Conservation (phyloP, 2,888 invertebrate species). For the Strigamia transsilvanica region DNA sequence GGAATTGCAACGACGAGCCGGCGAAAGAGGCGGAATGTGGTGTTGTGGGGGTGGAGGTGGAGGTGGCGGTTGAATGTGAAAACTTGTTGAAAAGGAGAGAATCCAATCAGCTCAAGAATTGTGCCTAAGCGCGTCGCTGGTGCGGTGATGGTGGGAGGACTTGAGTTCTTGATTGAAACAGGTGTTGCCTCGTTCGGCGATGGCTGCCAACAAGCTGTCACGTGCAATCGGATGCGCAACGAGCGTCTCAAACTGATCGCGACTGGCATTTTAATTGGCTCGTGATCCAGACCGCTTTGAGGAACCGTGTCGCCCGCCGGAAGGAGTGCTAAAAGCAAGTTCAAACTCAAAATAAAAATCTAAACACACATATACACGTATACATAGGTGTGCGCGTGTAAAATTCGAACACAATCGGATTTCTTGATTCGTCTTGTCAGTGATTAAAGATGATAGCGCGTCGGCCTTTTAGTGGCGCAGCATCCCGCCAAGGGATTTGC, state of each 20-base stretch:
- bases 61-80: not conserved
- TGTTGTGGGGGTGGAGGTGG: not conserved
- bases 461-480: not conserved
- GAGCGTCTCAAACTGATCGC: slow-evolving; percentile 22
- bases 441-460: slow-evolving; percentile 6
- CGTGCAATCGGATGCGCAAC: slow-evolving; percentile 20
- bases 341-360: too few relatives aligned
- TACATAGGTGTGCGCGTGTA: too few relatives aligned
- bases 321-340: not conserved
- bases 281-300: not conserved
- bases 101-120: not conserved
- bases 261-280: slow-evolving; percentile 49
- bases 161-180: not conserved
- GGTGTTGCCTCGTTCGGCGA: not conserved
- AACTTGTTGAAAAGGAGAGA: not conserved
- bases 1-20: not conserved
- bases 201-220: slow-evolving; percentile 33
- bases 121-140: not conserved
- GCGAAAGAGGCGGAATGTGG: not conserved
- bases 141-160: not conserved
- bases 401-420: slow-evolving; percentile 20
- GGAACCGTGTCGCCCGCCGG: not conserved
- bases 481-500: not conserved
- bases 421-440: slow-evolving; percentile 15
- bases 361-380: too few relatives aligned